A percentile compares a stretch with the other conserved stretches of the same genome.
Conservation (phyloP, 2,888 invertebrate genomes). For the Epinotia bilunana region DNA sequence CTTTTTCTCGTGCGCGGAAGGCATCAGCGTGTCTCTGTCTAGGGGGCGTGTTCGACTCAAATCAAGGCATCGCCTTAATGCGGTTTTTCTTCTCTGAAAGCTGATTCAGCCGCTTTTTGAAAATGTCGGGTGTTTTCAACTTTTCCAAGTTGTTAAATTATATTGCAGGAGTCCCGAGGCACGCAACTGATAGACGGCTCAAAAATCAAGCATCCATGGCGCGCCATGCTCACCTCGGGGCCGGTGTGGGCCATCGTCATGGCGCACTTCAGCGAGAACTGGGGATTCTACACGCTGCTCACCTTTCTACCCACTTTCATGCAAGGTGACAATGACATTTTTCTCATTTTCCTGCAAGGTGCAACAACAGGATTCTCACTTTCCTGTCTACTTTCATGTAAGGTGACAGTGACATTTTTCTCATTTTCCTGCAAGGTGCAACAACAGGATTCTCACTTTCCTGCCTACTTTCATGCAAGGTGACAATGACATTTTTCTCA, state of each 20-base stretch:
- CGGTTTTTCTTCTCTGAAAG: too few relatives aligned
- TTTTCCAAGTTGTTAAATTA: too few relatives aligned
- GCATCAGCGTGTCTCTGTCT: too few relatives aligned
- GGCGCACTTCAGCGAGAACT: conserved; percentile 94
- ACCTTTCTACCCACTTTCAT: conserved; percentile 93
- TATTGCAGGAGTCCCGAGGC: conserved; percentile 82
- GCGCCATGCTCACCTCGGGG: conserved; percentile 88
- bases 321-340: conserved; percentile 84
- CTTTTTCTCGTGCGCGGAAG: too few relatives aligned
- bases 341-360: conserved; percentile 85
- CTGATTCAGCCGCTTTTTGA: too few relatives aligned
- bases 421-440: conserved; percentile 85
- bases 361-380: conserved; percentile 18
- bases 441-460: too few relatives aligned
- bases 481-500: conserved; percentile 57
- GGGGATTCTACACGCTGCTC: conserved; percentile 94
- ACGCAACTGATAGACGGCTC: conserved; percentile 71
- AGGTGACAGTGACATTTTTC: conserved; percentile 77
- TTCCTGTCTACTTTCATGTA: conserved; percentile 61
- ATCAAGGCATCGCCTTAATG: too few relatives aligned
- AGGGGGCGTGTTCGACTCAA: too few relatives aligned
- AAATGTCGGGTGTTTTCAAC: too few relatives aligned
- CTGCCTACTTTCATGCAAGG: conserved; percentile 79
- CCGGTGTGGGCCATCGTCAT: conserved; percentile 93
- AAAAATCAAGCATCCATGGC: conserved; percentile 89